Percentiles rank a stretch among this genome's conserved stretches.
Conservation (phyloP, 2,888 invertebrate genomes). For the Machimus atricapillus region DNA sequence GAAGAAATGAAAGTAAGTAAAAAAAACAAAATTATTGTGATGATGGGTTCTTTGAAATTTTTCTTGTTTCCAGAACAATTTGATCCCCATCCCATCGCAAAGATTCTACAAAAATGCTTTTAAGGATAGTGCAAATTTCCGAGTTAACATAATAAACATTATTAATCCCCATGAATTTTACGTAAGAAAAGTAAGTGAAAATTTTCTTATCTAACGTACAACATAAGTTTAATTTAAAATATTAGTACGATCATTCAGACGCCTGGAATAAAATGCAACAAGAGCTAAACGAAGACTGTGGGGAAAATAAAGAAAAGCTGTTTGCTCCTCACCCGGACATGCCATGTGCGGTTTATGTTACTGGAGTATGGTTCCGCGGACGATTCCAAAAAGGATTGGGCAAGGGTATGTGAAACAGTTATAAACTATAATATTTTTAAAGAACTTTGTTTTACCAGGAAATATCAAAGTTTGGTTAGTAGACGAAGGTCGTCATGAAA, state of each 20-base stretch:
- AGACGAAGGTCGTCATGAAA: conserved; percentile 70
- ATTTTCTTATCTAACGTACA: neutral
- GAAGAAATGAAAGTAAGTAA: conserved; percentile 5
- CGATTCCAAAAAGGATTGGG: conserved; percentile 52
- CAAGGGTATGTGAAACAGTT: conserved; percentile 50
- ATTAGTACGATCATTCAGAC: conserved; percentile 49
- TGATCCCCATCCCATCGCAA: neutral
- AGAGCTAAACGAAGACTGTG: conserved; percentile 49
- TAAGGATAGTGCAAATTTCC: conserved; percentile 51
- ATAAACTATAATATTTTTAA: neutral
- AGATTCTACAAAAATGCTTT: conserved; percentile 49
- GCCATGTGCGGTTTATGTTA: conserved; percentile 53
- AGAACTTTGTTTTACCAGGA: conserved; percentile 47
- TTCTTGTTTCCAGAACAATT: conserved; percentile 18
- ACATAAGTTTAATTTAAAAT: neutral
- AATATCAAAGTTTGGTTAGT: conserved; percentile 54
- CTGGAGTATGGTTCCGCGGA: conserved; percentile 55
- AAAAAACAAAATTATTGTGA: neutral
- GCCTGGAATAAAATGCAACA: conserved; percentile 28
- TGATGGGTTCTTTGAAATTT: neutral
- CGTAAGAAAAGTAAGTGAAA: conserved; percentile 67
- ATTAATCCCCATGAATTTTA: conserved; percentile 73
- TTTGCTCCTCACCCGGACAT: conserved; percentile 53
- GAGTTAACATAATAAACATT: conserved; percentile 68
- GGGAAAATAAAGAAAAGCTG: conserved; percentile 56